Evolutionary conservation across 2,888 invertebrate genomes (phyloP).

Genomic region (Erebia ligea): DNA sequence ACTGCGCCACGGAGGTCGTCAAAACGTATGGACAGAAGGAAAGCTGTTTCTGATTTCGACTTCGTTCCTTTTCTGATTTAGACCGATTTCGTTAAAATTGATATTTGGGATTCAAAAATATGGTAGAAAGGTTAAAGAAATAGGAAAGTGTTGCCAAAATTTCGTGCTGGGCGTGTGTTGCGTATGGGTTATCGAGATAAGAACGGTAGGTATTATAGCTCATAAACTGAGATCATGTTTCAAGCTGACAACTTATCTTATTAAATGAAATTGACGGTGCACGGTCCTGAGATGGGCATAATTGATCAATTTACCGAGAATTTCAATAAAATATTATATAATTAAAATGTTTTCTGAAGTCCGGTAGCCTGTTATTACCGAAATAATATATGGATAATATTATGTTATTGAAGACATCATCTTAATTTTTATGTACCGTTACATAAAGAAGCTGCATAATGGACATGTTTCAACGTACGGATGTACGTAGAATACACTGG

Average conservation of each 20-base stretch:
- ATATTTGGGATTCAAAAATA: too few relatives aligned
- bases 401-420: not conserved
- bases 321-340: constrained; percentile 27
- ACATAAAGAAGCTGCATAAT: not conserved
- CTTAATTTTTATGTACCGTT: constrained; percentile 9
- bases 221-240: not conserved
- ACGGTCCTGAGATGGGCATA: not conserved
- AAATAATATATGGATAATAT: constrained; percentile 19
- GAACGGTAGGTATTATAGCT: too few relatives aligned
- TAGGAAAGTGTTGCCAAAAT: too few relatives aligned
- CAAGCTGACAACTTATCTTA: not conserved
- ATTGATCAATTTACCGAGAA: constrained; percentile 28
- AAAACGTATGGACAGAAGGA: too few relatives aligned
- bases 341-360: constrained; percentile 12
- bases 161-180: too few relatives aligned
- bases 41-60: too few relatives aligned
- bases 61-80: too few relatives aligned
- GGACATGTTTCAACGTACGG: not conserved
- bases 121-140: too few relatives aligned
- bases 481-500: not conserved
- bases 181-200: too few relatives aligned
- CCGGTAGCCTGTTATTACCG: constrained; percentile 22
- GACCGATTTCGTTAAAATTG: too few relatives aligned
- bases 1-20: too few relatives aligned
- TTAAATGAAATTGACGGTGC: not conserved